Evolutionary conservation across 1,140 invertebrate genomes (phyloP), one percentile per base, ranked within the genome.

Genomic region (Drosophila varians): DNA sequence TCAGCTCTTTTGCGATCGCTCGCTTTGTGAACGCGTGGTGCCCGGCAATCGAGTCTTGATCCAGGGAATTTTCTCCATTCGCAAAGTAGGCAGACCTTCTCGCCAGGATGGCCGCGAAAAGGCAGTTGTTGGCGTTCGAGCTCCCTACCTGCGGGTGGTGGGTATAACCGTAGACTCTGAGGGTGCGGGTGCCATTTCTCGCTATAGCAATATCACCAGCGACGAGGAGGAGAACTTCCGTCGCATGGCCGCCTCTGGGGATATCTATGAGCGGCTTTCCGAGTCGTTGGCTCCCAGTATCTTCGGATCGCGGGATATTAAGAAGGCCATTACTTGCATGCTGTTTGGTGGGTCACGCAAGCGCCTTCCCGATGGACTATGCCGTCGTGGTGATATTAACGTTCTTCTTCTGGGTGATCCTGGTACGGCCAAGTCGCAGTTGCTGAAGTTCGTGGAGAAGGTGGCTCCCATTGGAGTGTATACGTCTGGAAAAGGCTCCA

Each of bases 401-500:
- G 93, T 99, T 3, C 92, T 99, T 2, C 93, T 99, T 45, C 92
- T 99, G 2, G 99, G 99, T 56, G 99, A 99, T 93, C 99, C 99
- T 25, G 99, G 99, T 89, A 99, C 99, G 2, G 99, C 99, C 5
- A 99, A 99, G 91, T 99, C 97, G 14, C 99, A 99, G 90, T 91
- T 99, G 26, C 92, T 99, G 0, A 99, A 99, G 92, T 99, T 99
- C 92, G 98, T 99, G 2, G 98, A 99, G 91, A 95, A 95, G 88
- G 98, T 98, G 5, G 94, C 99, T 0, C 99, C 99, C 0, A 97
- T 99, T 86, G 98, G 95, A 9, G 96, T 99, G 4, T 99, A 99
- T 86, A 99, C 99, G 0, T 99, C 98, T 0, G 99, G 99, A 2
- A 99, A 99, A 93, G 99, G 99, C 0, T 99, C 98, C 56, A 99